Evolutionary conservation across 2,113 vertebrate species (phyloP).

Genomic region (Myrmecophaga tridactyla): DNA sequence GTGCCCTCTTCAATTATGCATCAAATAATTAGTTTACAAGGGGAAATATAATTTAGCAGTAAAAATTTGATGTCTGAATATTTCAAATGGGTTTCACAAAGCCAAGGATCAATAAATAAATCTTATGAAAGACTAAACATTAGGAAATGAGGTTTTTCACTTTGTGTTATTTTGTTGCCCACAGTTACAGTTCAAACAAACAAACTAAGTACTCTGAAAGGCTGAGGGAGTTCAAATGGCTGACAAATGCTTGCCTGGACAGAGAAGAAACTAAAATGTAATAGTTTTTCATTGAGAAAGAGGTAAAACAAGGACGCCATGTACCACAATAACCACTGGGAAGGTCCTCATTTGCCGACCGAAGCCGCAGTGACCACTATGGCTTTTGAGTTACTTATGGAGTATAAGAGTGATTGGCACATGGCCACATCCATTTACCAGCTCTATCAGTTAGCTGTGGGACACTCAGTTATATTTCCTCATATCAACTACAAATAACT

Average conservation of each 20-base stretch:
- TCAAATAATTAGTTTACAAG: constrained; percentile 43
- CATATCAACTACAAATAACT: neutral
- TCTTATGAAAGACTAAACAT: neutral
- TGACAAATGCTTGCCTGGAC: constrained; percentile 55
- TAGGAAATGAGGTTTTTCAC: neutral
- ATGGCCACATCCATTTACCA: neutral
- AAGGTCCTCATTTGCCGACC: constrained; percentile 46
- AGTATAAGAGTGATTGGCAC: neutral
- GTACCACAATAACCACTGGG: constrained; percentile 55
- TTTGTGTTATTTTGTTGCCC: constrained; percentile 31
- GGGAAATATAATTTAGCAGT: neutral
- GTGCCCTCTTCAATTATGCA: neutral
- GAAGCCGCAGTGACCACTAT: constrained; percentile 52
- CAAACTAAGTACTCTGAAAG: constrained; percentile 10
- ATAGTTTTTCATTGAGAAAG: constrained; percentile 55
- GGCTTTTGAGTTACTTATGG: neutral
- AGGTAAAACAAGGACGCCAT: constrained; percentile 40
- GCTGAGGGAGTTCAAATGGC: neutral
- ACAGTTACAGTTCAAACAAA: constrained; percentile 48
- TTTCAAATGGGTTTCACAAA: neutral
- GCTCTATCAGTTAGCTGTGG: neutral
- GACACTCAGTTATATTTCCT: neutral
- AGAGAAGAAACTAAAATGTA: constrained; percentile 57
- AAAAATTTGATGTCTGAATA: neutral
- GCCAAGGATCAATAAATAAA: constrained; percentile 17